A percentile compares a stretch with the other conserved stretches of the same genome.
Conservation (phyloP, 1,140 invertebrate species). For the Diabrotica undecimpunctata region DNA sequence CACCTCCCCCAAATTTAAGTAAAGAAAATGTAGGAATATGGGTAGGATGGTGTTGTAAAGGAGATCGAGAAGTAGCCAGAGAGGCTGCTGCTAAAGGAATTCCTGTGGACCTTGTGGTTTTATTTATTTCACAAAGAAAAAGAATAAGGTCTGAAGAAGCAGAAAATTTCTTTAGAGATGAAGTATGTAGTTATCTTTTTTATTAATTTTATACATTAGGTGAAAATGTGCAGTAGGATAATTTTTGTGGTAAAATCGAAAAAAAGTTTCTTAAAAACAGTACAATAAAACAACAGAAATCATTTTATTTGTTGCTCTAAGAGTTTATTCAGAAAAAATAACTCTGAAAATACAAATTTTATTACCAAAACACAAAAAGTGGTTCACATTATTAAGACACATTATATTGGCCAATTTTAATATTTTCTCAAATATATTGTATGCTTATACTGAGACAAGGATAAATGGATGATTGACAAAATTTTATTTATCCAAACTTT, state of each 20-base stretch:
- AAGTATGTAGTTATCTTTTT: conserved; percentile 46
- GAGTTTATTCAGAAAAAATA: background rate
- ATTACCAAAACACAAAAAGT: no score
- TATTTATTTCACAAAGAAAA: conserved; percentile 56
- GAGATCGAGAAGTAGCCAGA: conserved; percentile 57
- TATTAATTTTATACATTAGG: no score
- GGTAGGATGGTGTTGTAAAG: conserved; percentile 54
- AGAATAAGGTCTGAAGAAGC: conserved; percentile 52
- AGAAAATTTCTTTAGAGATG: conserved; percentile 53
- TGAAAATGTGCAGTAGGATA: background rate
- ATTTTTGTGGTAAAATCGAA: background rate
- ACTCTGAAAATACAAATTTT: no score
- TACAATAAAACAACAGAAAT: background rate
- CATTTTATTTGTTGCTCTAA: background rate
- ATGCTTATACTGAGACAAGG: no score
- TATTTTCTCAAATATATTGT: no score
- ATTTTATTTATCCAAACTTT: no score
- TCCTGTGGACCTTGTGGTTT: conserved; percentile 56
- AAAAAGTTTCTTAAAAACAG: background rate
- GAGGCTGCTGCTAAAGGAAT: conserved; percentile 64
- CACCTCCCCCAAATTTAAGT: conserved; percentile 35
- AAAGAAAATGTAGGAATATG: conserved; percentile 44
- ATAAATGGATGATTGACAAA: no score
- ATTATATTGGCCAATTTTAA: no score
- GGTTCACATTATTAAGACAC: no score